Evolutionary conservation across 2,797 vertebrate genomes (phyloP), one percentile per base, ranked within the genome.

Genomic region (Dipus sagitta): DNA sequence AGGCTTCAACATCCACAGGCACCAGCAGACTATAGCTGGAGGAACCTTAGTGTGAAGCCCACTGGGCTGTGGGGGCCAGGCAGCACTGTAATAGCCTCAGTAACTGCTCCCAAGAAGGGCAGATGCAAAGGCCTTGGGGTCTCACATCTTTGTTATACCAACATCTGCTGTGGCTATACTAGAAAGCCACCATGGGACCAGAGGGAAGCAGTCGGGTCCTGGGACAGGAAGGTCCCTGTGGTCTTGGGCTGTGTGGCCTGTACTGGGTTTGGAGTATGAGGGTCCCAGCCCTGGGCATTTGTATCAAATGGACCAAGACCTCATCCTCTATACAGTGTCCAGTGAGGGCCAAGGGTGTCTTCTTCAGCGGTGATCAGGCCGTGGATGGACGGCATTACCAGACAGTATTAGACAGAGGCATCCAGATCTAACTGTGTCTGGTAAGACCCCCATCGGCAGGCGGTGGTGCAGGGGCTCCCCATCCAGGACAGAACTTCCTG

Each of bases 381-480:
- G 60, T 98, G 99, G 97, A 99, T 99, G 98, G 98, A 99, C 98
- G 99, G 99, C 99, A 99, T 99, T 99, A 99, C 99, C 99, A 99
- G 99, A 99, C 99, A 99, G 99, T 99, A 99, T 99, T 99, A 99
- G 99, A 99, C 99, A 98, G 96, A 97, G 98, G 91, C 98, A 99
- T 98, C 97, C 98, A 99, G 98, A 99, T 99, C 99, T 99, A 99
- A 99, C 99, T 98, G 96, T 99, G 99, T 99, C 99, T 99, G 99
- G 99, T 99, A 99, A 99, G 99, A 99, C 99, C 97, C 98, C 99
- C 98, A 99, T 99, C 99, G 93, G 98, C 99, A 98, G 99, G 99
- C 99, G 30, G 24, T 18, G 42, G 71, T 60, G 26, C 42, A 18
- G 70, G 78, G 15, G 70, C 42, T 71, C 21, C 10, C 8, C 64